A percentile compares a stretch with the other conserved stretches of the same genome.
These are phyloP conservation scores for Halotydeus destructor DNA, from an alignment of 1,140 invertebrate species.

Conservation along the genomic window DNA sequence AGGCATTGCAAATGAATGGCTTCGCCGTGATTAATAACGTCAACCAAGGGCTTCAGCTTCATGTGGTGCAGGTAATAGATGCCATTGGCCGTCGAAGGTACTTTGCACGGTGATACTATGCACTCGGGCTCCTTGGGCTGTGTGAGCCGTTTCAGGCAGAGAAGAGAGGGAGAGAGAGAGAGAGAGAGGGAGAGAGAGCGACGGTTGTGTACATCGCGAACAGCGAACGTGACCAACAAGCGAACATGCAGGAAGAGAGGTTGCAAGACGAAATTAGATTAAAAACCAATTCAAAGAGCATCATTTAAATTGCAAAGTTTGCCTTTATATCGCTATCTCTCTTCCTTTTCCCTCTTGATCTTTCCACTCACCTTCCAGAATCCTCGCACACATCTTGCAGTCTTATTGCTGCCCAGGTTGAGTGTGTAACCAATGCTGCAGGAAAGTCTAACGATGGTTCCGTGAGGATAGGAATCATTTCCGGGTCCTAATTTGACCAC, in stretches of 20 bases:
- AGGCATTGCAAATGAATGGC: slow-evolving; percentile 40
- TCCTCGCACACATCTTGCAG: slow-evolving; percentile 49
- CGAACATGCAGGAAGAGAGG: no score
- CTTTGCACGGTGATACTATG: background rate
- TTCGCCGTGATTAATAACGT: slow-evolving; percentile 36
- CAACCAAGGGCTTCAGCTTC: slow-evolving; percentile 23
- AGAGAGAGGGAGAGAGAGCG: no score
- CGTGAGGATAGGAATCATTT: slow-evolving; percentile 25
- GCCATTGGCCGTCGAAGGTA: slow-evolving; percentile 1
- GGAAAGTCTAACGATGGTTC: slow-evolving; percentile 43
- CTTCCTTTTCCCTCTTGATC: no score
- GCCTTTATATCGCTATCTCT: no score
- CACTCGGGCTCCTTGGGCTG: background rate
- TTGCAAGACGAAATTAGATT: no score
- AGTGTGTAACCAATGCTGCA: slow-evolving; percentile 49
- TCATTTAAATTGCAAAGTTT: background rate
- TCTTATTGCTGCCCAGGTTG: slow-evolving; percentile 46
- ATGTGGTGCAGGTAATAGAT: slow-evolving; percentile 2
- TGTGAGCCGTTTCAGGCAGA: background rate
- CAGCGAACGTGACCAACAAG: no score
- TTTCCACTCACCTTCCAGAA: no score
- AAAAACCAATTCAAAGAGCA: background rate
- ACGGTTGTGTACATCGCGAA: no score
- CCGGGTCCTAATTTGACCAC: slow-evolving; percentile 31
- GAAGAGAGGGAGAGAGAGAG: background rate